These are phyloP conservation scores for Sebastes elongatus DNA, from an alignment of 2,797 vertebrate species.

Conservation along the genomic window DNA sequence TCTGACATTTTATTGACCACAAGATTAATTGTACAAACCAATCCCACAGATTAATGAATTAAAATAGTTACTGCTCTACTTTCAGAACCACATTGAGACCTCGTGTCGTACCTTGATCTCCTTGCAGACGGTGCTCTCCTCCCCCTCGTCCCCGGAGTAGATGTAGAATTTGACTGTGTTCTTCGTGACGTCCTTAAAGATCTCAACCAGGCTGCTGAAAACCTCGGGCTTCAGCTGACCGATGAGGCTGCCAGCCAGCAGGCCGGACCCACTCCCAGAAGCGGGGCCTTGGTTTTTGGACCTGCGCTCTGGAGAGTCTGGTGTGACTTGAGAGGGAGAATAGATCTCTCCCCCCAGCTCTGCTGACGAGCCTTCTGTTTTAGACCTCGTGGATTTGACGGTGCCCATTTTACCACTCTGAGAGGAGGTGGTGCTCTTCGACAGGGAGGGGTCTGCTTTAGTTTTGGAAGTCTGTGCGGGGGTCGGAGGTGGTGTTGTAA, in stretches of 20 bases:
- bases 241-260: constrained; percentile 85
- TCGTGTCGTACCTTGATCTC: constrained; percentile 91
- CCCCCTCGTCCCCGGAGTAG: constrained; percentile 86
- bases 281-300: constrained; percentile 24
- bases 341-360: constrained; percentile 56
- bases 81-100: not conserved
- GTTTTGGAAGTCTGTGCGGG: constrained; percentile 45
- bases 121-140: constrained; percentile 89
- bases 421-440: constrained; percentile 36
- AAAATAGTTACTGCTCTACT: not conserved
- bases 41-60: not conserved
- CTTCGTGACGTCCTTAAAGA: constrained; percentile 92
- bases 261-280: constrained; percentile 44
- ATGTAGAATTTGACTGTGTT: constrained; percentile 97
- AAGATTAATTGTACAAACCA: not conserved
- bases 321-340: constrained; percentile 70
- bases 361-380: constrained; percentile 28
- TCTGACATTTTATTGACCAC: not conserved
- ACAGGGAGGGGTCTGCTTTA: constrained; percentile 48
- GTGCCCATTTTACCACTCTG: constrained; percentile 39
- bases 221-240: constrained; percentile 92
- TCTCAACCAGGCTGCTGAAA: constrained; percentile 91
- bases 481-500: constrained; percentile 29
- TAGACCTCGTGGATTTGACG: constrained; percentile 48
- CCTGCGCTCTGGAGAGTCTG: constrained; percentile 56